Evolutionary conservation across 2,888 invertebrate species (phyloP), one percentile per base, ranked within the genome.

Genomic region (Campoplex nolae): DNA sequence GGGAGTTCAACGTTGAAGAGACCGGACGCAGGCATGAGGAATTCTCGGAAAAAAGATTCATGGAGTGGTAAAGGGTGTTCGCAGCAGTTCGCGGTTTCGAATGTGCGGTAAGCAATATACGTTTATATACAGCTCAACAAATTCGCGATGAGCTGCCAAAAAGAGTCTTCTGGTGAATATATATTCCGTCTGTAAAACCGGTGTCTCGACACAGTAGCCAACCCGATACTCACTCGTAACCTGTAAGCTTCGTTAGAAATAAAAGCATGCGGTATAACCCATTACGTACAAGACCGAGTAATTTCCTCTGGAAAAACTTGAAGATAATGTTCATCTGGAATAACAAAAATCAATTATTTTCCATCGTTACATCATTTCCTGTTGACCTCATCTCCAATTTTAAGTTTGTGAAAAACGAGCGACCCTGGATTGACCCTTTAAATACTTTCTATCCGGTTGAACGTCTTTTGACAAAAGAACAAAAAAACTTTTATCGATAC

Each of bases 81-180:
- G 70, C 73, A 74, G 75, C 77, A 83, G 13, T 74, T 85, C 76
- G 84, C 56, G 85, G 62, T 74, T 78, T 78, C 35, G 18, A 58
- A 62, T 68, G 56, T 56, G 67, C 45, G 58, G 38, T 54, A 38
- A 35, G 62, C 35, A 42, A 9, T 67, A n/a, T 35, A 38, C 7
- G 32, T 58, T 28, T 28, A 58, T 58, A 58, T 58, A 58, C 9
- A 11, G 13, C 4, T 11, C 11, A 3, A 1, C 35, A 77, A 11
- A 54, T 56, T 13, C 56, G 16, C 38, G 6, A 23, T 7, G 65
- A 84, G 4, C 28, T 28, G 58, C 28, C 28, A 51, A 51, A 51
- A 51, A 51, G 4, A 18, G 4, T 51, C 51, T 51, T 51, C 18
- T 18, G 6, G 18, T 51, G 4, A 51, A n/a, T n/a, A n/a, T n/a